These are phyloP conservation scores for Argyrosomus regius DNA, from an alignment of 2,797 vertebrate species.

Conservation along the genomic window DNA sequence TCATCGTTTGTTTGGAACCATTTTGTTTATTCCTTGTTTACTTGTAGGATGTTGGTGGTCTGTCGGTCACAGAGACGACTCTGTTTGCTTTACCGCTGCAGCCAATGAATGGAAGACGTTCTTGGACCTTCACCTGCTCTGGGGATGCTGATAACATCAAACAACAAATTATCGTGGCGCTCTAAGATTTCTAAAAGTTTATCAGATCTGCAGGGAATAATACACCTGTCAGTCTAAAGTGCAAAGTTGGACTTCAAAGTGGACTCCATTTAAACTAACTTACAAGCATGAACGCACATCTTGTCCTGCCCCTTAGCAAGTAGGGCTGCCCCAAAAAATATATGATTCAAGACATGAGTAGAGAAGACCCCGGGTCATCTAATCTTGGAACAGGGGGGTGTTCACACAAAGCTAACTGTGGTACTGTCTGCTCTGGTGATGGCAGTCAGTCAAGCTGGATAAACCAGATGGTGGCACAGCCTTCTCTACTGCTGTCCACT, in stretches of 20 bases:
- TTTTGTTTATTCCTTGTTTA: constrained; percentile 48
- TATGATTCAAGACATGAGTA: no score
- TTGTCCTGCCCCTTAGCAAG: no score
- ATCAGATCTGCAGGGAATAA: constrained; percentile 31
- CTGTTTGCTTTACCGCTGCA: constrained; percentile 43
- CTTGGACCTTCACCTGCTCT: constrained; percentile 48
- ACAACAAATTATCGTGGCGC: constrained; percentile 15
- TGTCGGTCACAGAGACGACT: neutral
- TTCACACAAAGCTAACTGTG: no score
- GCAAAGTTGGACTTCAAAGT: neutral
- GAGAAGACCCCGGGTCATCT: no score
- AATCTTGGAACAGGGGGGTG: no score
- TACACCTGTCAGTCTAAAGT: neutral
- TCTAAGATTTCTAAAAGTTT: neutral
- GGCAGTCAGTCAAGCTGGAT: no score
- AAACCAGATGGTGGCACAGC: no score
- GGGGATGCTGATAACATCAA: constrained; percentile 37
- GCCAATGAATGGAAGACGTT: neutral
- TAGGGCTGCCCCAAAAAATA: no score
- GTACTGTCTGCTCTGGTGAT: no score
- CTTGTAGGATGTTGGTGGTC: constrained; percentile 51
- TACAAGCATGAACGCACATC: no score
- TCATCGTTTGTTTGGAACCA: constrained; percentile 24
- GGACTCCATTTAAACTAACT: no score
- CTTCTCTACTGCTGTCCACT: no score